Base-by-base conservation (phyloP, 2,113 vertebrate species). In the Hylia prasina region DNA sequence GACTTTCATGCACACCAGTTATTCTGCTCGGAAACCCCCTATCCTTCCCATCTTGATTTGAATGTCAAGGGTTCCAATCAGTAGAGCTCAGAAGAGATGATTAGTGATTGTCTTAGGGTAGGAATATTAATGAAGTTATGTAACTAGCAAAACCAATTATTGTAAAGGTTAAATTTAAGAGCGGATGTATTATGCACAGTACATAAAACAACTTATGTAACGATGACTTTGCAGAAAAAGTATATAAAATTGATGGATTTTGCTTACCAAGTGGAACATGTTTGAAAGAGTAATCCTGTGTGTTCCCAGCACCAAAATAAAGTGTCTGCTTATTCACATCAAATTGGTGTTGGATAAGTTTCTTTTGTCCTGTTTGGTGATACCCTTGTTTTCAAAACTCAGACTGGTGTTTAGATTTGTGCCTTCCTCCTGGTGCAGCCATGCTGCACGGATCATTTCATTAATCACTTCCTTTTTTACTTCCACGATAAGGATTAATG, bases 181-280 rank as follows among this genome's bases (percentile, higher is more conserved):
- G 39, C 0, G 0, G 23, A n/a, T 0, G 0, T 39, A 69, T 87
- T 77, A 53, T 33, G n/a, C 33, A 24, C 28, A 53, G 18, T 24
- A 87, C 16, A 21, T n/a, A 28, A 39, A 66, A 31, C 35, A 57
- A 45, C 23, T 53, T n/a, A 61, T 0, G 3, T 30, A 78, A 39
- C 0, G 0, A 53, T 61, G 47, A 33, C 8, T 45, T 45, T 15
- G 28, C 47, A 78, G 47, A 53, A 53, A 61, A 78, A 39, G 19
- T 20, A 20, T 39, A 13, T 39, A n/a, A 53, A 60, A 45, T 53
- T 0, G 12, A 33, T 61, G 10, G 15, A 39, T 69, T 69, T 87
- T 69, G 63, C 28, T 60, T 78, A 45, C 4, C 45, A 24, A n/a
- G 19, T n/a, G 27, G 39, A 60, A 28, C 18, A 53, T 0, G 0